Evolutionary conservation across 2,888 invertebrate species (phyloP), one percentile per base, ranked within the genome.

Genomic region (Opisthograptis luteolata): DNA sequence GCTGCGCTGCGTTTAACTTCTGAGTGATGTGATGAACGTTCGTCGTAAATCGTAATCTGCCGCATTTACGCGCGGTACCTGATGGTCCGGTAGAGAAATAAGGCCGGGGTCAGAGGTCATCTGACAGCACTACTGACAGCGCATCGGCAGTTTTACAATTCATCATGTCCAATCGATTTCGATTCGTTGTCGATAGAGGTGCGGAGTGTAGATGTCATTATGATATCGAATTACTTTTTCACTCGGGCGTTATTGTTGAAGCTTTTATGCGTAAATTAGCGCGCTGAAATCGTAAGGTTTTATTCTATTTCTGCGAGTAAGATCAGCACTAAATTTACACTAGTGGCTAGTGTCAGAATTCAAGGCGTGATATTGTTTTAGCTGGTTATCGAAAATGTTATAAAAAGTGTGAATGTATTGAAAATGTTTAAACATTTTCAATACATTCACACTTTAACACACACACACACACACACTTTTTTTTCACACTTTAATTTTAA

Each of bases 1-100:
- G 60, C 62, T 60, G 69, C 66, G 60, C 62, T 60, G 69, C 66
- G 84, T 85, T 85, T 79, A 80, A 75, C 81, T 86, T 85, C 79
- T 85, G 80, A 81, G 71, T 57, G 66, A 58, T 68, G n/a, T 78
- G 76, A 76, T 74, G 74, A 71, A 71, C 68, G 73, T 70, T 76
- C 68, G 66, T 65, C 70, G 73, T 82, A 78, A 79, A 66, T 65
- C 70, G 73, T 82, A 78, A 79, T 77, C 72, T 68, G 47, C 51
- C 32, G 49, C 48, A 53, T 55, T 54, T 54, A 45, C 50, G 17
- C 51, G 62, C 62, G 63, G 65, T 60, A 60, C 59, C 62, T 64
- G 58, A 49, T 42, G 32, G 47, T 43, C 41, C 47, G 46, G 42
- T 22, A 15, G 48, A 54, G 60, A 55, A 59, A 64, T 59, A 60